Conservation (phyloP, 2,888 invertebrate species). For the Stegophylla sp. region DNA sequence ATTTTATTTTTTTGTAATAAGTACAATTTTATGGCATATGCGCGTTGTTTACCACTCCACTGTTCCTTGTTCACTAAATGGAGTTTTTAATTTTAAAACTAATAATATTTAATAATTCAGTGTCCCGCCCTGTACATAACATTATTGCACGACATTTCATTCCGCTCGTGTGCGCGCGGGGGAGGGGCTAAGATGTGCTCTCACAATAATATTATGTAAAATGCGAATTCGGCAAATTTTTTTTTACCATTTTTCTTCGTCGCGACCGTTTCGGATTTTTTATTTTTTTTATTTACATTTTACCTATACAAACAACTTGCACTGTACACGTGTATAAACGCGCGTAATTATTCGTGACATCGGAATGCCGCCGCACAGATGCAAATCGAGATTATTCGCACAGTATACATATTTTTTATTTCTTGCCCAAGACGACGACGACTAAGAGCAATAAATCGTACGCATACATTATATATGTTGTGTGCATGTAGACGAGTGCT, state of each 20-base stretch:
- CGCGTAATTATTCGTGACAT: slow-evolving; percentile 39
- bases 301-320: neutral
- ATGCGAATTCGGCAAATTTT: neutral
- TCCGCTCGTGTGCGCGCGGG: neutral
- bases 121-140: too few relatives aligned
- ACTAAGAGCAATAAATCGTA: slow-evolving; percentile 18
- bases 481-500: neutral
- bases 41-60: too few relatives aligned
- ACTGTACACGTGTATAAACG: neutral
- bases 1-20: too few relatives aligned
- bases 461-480: slow-evolving; percentile 1
- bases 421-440: slow-evolving; percentile 1
- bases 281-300: too few relatives aligned
- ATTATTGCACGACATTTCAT: neutral
- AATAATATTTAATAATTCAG: too few relatives aligned
- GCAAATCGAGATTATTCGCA: slow-evolving; percentile 37
- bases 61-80: too few relatives aligned
- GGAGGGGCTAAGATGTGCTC: neutral
- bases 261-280: neutral
- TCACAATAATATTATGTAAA: slow-evolving; percentile 2
- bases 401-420: neutral
- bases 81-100: too few relatives aligned
- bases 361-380: slow-evolving; percentile 36
- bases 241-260: neutral
- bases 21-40: too few relatives aligned